Evolutionary conservation across 2,888 invertebrate species (phyloP).

Genomic region (Pantelozetes paolii): DNA sequence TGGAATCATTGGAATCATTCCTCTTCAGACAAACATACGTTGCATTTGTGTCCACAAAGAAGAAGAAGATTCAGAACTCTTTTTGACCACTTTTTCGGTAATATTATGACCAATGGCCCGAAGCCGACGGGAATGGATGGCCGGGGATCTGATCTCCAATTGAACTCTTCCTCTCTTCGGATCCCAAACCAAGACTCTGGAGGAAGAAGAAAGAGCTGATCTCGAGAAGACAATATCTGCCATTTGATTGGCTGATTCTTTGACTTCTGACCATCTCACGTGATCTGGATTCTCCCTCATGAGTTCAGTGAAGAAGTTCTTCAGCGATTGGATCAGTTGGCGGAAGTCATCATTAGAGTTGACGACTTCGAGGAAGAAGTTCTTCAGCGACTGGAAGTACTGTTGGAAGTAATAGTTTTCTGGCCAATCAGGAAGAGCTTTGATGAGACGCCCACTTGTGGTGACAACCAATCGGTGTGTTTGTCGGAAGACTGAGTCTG

Average conservation of each 20-base stretch:
- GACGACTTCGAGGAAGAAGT: background rate
- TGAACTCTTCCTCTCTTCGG: constrained; percentile 18
- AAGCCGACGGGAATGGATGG: background rate
- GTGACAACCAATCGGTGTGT: constrained; percentile 23
- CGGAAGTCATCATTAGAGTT: constrained; percentile 10
- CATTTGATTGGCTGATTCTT: background rate
- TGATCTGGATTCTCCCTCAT: background rate
- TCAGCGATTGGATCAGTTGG: background rate
- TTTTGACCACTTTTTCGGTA: background rate
- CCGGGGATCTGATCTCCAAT: constrained; percentile 6
- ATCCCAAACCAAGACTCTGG: constrained; percentile 38
- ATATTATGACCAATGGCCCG: background rate
- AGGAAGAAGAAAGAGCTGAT: background rate
- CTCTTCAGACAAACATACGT: constrained; percentile 7
- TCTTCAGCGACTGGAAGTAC: background rate
- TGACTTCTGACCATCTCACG: constrained; percentile 28
- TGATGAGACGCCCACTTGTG: background rate
- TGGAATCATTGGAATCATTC: no score
- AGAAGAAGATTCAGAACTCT: background rate
- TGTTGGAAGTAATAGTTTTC: background rate
- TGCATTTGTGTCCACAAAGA: background rate
- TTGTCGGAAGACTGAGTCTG: background rate
- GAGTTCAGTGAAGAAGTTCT: background rate
- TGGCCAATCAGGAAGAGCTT: background rate
- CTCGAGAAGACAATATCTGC: background rate